Evolutionary conservation across 2,113 vertebrate genomes (phyloP), one percentile per base, ranked within the genome.

Genomic region (Cercopithecus mona): DNA sequence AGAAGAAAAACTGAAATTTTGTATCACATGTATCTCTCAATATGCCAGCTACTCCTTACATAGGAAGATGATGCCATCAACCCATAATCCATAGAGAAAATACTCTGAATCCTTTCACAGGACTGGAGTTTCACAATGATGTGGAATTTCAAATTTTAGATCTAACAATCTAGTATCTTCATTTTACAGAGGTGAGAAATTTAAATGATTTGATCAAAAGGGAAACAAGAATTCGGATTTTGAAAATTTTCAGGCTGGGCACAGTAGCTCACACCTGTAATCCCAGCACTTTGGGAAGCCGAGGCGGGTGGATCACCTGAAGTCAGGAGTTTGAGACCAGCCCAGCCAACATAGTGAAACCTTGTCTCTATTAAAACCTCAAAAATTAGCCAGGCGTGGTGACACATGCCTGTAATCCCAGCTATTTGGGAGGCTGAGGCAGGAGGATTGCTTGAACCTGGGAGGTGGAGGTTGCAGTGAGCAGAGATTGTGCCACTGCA

Each of bases 171-270:
- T 83, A 92, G 45, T 68, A 93, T 52, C 40, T 94, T 87, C 68
- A 61, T 88, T 95, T 93, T 90, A 89, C 13, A 68, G 25, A 82
- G 27, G 6, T 17, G 35, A 89, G 23, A 76, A 68, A 91, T 57
- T 43, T 32, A 73, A 72, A 85, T 70, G 17, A 93, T 55, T 79
- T 83, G 22, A 57, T 95, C 38, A 40, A 92, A 96, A 94, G 32
- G 11, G n/a, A 93, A 92, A 83, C 1, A 70, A 61, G 92, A 94
- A 79, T 73, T 86, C 52, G 5, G 2, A 61, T 87, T 94, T 57
- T 86, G 16, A 64, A 64, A 92, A 79, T 88, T 68, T 85, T 86
- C 20, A 61, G 55, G 52, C 18, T 55, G 23, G 59, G 59, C 23
- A 11, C 5, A 6, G 59, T 61, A 25, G 23, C 59, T 61, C 59